Evolutionary conservation across 2,797 vertebrate species (phyloP).

Genomic region (Apogon hyalosoma): DNA sequence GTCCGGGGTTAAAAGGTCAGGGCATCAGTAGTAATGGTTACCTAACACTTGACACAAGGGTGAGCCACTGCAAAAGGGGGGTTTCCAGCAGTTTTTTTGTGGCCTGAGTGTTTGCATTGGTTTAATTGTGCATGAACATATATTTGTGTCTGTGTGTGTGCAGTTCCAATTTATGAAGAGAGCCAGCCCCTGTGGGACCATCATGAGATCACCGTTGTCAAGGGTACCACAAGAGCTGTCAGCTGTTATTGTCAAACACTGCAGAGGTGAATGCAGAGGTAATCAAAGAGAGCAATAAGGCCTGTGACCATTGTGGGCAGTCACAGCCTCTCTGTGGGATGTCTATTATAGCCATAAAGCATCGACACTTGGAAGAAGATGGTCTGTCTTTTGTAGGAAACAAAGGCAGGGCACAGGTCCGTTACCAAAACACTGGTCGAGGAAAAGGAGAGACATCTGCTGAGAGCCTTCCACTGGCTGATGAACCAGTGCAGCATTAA

Average conservation of each 20-base stretch:
- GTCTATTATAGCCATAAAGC: constrained; percentile 57
- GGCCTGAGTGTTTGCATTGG: constrained; percentile 19
- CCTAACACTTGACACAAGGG: constrained; percentile 80
- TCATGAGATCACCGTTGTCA: constrained; percentile 65
- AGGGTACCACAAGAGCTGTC: constrained; percentile 54
- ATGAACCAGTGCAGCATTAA: constrained; percentile 4
- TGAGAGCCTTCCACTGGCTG: constrained; percentile 8
- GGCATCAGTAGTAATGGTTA: constrained; percentile 74
- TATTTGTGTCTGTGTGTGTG: constrained; percentile 8
- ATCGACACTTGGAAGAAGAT: constrained; percentile 35
- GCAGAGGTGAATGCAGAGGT: constrained; percentile 27
- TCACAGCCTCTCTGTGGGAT: constrained; percentile 37
- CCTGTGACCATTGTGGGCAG: constrained; percentile 45
- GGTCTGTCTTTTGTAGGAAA: constrained; percentile 38
- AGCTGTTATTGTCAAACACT: constrained; percentile 57
- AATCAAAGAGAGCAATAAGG: constrained; percentile 41
- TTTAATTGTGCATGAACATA: constrained; percentile 37
- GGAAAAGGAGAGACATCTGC: constrained; percentile 10
- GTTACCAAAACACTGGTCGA: constrained; percentile 8
- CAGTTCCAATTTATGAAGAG: constrained; percentile 29
- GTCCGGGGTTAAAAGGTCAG: constrained; percentile 76
- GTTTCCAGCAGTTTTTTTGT: constrained; percentile 5
- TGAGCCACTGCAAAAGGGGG: constrained; percentile 28
- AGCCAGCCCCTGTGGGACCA: constrained; percentile 44
- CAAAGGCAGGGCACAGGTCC: constrained; percentile 43